Conservation (phyloP, 2,888 invertebrate genomes). For the Sinhomidia bicolor region DNA sequence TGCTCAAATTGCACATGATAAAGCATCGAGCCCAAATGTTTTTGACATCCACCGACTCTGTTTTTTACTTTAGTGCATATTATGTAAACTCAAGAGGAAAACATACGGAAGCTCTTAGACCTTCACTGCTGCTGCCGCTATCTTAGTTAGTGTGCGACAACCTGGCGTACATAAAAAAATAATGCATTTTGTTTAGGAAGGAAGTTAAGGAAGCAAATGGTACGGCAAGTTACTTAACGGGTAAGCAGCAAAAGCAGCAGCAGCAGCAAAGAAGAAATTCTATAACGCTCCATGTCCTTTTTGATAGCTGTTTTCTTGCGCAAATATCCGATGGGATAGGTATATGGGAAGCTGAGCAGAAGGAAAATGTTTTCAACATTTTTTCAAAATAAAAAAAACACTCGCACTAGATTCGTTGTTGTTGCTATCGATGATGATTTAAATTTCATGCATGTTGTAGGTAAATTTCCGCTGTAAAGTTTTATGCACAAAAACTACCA, state of each 20-base stretch:
- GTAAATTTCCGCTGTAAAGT: neutral
- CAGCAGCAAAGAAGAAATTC: neutral
- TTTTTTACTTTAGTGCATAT: neutral
- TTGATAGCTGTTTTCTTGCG: neutral
- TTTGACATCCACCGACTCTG: neutral
- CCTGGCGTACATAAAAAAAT: neutral
- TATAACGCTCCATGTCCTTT: neutral
- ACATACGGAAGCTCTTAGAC: neutral
- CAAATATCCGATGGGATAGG: neutral
- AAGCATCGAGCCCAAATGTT: neutral
- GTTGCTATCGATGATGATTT: neutral
- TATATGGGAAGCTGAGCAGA: neutral
- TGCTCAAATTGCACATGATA: conserved; percentile 23
- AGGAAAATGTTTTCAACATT: neutral
- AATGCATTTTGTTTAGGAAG: neutral
- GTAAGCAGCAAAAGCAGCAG: no score
- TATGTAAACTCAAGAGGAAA: neutral
- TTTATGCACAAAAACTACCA: neutral
- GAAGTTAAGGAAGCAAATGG: conserved; percentile 6
- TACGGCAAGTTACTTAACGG: conserved; percentile 14
- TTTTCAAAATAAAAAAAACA: no score
- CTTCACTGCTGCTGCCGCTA: neutral
- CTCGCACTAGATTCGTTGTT: neutral
- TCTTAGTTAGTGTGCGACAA: neutral
- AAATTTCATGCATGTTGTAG: neutral